Percentiles rank a stretch among this genome's conserved stretches.
Conservation (phyloP, 2,888 invertebrate species). For the Megamerina dolium region DNA sequence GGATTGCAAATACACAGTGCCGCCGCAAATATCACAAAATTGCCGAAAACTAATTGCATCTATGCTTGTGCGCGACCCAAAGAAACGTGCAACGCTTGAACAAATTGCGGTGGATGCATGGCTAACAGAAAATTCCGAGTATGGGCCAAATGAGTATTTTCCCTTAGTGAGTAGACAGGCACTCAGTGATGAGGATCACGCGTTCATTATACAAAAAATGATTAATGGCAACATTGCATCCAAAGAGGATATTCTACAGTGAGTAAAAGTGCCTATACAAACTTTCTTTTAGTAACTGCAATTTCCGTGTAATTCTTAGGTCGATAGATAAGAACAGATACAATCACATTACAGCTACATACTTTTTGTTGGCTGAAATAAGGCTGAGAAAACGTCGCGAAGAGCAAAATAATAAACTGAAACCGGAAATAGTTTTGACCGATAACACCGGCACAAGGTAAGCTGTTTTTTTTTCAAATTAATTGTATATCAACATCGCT, state of each 20-base stretch:
- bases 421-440: conserved; percentile 28
- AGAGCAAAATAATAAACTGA: conserved; percentile 52
- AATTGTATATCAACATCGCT: too few species aligned
- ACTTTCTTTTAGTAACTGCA: background rate
- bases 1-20: conserved; percentile 97
- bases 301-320: conserved; percentile 49
- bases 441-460: conserved; percentile 31
- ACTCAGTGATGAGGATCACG: conserved; percentile 85
- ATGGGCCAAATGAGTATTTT: conserved; percentile 56
- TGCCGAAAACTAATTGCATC: conserved; percentile 86
- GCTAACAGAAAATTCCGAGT: conserved; percentile 54
- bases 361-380: conserved; percentile 91
- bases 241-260: conserved; percentile 90
- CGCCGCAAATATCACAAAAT: conserved; percentile 75
- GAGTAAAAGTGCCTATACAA: conserved; percentile 38
- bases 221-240: conserved; percentile 90
- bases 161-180: conserved; percentile 86
- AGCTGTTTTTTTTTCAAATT: conserved; percentile 12
- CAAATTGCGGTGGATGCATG: conserved; percentile 85
- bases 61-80: conserved; percentile 93
- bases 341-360: conserved; percentile 97
- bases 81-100: conserved; percentile 77
- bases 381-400: conserved; percentile 75
- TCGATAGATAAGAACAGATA: conserved; percentile 93
- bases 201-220: conserved; percentile 90